A percentile compares a stretch with the other conserved stretches of the same genome.
Evolutionary conservation across 2,113 vertebrate genomes (phyloP).

Genomic region (Alosa alosa): DNA sequence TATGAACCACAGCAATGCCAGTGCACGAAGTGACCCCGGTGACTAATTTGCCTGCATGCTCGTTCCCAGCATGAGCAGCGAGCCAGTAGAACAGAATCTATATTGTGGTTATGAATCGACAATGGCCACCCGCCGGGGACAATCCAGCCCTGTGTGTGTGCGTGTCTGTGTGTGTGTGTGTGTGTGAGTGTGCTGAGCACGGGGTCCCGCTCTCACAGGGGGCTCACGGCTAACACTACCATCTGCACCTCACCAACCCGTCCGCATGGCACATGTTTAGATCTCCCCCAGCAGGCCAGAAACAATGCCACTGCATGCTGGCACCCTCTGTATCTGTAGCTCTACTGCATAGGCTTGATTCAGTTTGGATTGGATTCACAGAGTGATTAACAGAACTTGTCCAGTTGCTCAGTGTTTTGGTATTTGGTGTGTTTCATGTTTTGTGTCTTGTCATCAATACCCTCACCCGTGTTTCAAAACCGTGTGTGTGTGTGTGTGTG

Average conservation of each 20-base stretch:
- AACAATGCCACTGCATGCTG: neutral
- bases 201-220: neutral
- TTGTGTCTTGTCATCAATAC: neutral
- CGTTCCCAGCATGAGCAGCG: neutral
- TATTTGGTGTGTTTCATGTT: neutral
- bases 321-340: neutral
- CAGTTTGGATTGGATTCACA: neutral
- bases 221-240: neutral
- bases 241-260: neutral
- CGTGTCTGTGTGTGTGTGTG: neutral
- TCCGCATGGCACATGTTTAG: neutral
- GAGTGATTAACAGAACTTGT: neutral
- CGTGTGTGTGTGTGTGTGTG: neutral
- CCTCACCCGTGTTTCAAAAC: neutral
- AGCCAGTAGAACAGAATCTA: constrained; percentile 69
- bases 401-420: neutral
- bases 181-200: neutral
- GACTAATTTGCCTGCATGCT: constrained; percentile 18
- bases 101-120: constrained; percentile 71
- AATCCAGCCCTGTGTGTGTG: neutral
- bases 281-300: neutral
- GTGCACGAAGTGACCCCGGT: constrained; percentile 16
- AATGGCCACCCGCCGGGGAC: constrained; percentile 39
- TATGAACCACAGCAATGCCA: constrained; percentile 49
- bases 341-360: neutral